Base-by-base conservation (phyloP, 2,888 invertebrate species). In the Hydriomena furcata region DNA sequence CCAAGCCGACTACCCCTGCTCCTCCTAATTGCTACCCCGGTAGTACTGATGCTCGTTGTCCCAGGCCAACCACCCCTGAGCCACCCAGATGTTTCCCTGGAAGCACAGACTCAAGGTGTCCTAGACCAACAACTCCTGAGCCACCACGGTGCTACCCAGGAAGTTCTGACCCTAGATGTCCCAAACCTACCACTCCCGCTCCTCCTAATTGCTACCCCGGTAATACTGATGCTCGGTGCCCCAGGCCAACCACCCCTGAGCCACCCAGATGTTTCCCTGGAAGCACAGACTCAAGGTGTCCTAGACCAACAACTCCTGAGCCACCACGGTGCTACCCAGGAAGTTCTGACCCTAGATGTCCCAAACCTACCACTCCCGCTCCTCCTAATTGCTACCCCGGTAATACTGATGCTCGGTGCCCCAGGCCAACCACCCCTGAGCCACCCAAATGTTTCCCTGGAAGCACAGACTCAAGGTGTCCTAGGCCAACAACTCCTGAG, bases 101-200 rank as follows among this genome's bases (percentile, higher is more conserved):
- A 1, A 75, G 76, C 7, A 65, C 41, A 7, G 80, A 82, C 13
- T 61, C 76, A 0, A 63, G 77, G 5, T 82, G 83, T 21, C 74
- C 72, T 0, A 65, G 66, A 56, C 64, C 71, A 1, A 65, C 71
- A 5, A 77, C 55, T 30, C 73, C 54, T 57, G 71, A 55, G 58
- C 66, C 59, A n/a, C 73, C 74, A 0, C n/a, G n/a, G n/a, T 84
- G 83, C 35, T 84, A 65, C 37, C 82, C 80, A 4, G 82, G 81
- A 32, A 75, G 74, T 1, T 63, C 62, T 2, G 82, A 84, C 60
- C 78, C 79, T 0, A 66, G 67, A 11, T 85, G 84, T 54, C 61
- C 61, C 6, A 45, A 36, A 36, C 71, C 56, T 0, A 62, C 67
- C 7, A 65, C 64, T 31, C 49, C 44, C 3, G 55, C 47, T n/a